Percentiles rank a stretch among this genome's conserved stretches.
phyloP scores from a whole-genome alignment of 2,888 invertebrate genomes.

The Gasteruption jaculator region DNA sequence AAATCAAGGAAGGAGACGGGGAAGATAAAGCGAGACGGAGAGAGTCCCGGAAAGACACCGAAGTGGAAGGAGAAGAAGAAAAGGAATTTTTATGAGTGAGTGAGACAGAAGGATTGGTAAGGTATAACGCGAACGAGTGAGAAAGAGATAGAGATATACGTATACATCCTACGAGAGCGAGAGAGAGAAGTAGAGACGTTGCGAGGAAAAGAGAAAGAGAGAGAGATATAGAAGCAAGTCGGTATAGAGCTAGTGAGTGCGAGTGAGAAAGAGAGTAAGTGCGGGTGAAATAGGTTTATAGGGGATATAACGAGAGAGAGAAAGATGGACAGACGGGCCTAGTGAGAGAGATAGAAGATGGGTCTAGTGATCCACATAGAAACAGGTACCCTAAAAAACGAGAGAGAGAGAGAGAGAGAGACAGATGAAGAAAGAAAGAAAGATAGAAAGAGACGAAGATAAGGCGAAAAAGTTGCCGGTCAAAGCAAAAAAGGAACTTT shows the following conservation, averaged over 20 bases:
- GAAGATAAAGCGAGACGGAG: slow-evolving; percentile 17
- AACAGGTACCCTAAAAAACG: slow-evolving; percentile 8
- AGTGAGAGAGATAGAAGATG: slow-evolving; percentile 13
- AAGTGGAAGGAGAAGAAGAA: background rate
- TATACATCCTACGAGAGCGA: no score
- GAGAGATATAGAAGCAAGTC: no score
- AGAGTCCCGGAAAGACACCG: slow-evolving; percentile 5
- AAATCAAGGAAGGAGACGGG: slow-evolving; percentile 19
- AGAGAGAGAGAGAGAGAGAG: background rate
- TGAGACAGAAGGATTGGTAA: background rate
- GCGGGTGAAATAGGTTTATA: no score
- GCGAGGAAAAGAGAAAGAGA: slow-evolving; percentile 15
- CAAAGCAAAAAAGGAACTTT: no score
- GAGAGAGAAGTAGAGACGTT: background rate
- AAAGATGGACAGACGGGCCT: slow-evolving; percentile 3
- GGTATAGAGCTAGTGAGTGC: slow-evolving; percentile 3
- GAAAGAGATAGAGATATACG: slow-evolving; percentile 9
- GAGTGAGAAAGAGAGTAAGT: slow-evolving; percentile 7
- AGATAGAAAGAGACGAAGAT: slow-evolving; percentile 11
- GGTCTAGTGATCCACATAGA: slow-evolving; percentile 3
- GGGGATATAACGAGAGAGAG: background rate
- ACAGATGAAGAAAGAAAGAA: slow-evolving; percentile 12
- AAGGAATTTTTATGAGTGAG: background rate
- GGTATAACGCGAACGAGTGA: slow-evolving; percentile 15
- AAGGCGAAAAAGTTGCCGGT: slow-evolving; percentile 16